phyloP scores from a whole-genome alignment of 2,113 vertebrate genomes.

The Uria aalge region DNA sequence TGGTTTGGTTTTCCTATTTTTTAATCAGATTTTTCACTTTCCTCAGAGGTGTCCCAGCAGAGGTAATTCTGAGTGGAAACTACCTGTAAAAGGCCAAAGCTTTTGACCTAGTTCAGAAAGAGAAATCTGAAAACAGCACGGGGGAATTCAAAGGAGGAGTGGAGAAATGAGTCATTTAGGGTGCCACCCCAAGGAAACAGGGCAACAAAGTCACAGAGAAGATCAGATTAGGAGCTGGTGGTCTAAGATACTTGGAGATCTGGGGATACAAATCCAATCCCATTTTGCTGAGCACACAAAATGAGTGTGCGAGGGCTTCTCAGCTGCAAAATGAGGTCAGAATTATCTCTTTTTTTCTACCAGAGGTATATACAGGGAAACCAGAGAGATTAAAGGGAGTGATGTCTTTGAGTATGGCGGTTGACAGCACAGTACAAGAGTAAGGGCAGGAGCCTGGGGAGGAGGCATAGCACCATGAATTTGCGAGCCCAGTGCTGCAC shows the following conservation, averaged over 20 bases:
- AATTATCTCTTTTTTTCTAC: not conserved
- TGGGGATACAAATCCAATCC: not conserved
- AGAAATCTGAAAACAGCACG: not conserved
- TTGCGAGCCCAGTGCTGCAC: not conserved
- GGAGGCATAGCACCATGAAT: not conserved
- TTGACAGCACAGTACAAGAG: not conserved
- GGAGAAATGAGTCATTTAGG: not conserved
- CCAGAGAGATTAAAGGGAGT: not conserved
- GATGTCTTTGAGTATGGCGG: accelerated
- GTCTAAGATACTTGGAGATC: not conserved
- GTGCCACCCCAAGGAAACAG: not conserved
- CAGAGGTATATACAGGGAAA: not conserved
- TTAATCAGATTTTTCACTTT: not conserved
- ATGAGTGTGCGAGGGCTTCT: not conserved
- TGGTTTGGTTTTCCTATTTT: not conserved
- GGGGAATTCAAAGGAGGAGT: not conserved
- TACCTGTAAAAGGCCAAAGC: not conserved
- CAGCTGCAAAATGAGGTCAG: not conserved
- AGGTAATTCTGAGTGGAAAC: not conserved
- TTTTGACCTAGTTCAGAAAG: not conserved
- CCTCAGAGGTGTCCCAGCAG: not conserved
- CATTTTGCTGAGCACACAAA: not conserved
- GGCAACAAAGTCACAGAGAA: not conserved
- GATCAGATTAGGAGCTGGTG: not conserved
- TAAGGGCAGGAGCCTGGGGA: not conserved